These are phyloP conservation scores for Pandion haliaetus DNA, from an alignment of 2,113 vertebrate species.

Conservation along the genomic window DNA sequence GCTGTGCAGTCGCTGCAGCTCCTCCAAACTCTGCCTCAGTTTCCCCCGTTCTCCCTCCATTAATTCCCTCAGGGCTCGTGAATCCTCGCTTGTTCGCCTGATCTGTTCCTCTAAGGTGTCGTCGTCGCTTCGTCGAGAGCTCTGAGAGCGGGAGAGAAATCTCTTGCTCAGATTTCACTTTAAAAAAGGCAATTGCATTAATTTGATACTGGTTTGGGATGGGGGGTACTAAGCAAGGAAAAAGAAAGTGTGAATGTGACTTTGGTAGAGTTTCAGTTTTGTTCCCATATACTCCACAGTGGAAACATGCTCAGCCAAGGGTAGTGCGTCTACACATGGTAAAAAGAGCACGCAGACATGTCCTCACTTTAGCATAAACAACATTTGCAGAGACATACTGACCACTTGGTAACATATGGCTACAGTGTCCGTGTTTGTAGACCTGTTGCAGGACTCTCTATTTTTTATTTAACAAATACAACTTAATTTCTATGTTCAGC, in stretches of 20 bases:
- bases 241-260: neutral
- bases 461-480: neutral
- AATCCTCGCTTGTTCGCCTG: constrained; percentile 90
- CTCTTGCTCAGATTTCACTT: constrained; percentile 22
- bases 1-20: constrained; percentile 89
- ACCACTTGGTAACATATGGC: neutral
- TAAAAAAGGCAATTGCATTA: neutral
- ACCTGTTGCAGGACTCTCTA: neutral
- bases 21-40: constrained; percentile 82
- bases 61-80: constrained; percentile 85
- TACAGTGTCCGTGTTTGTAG: neutral
- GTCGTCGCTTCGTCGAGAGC: constrained; percentile 89
- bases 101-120: constrained; percentile 95
- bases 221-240: neutral
- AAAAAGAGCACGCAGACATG: neutral
- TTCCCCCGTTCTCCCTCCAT: constrained; percentile 89
- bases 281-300: neutral
- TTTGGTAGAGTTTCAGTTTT: neutral
- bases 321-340: neutral
- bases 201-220: neutral
- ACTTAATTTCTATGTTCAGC: neutral
- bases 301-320: neutral
- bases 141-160: constrained; percentile 71
- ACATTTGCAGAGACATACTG: neutral
- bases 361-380: neutral